Base-by-base conservation (phyloP, 1,140 invertebrate genomes). In the Trichogramma pretiosum region DNA sequence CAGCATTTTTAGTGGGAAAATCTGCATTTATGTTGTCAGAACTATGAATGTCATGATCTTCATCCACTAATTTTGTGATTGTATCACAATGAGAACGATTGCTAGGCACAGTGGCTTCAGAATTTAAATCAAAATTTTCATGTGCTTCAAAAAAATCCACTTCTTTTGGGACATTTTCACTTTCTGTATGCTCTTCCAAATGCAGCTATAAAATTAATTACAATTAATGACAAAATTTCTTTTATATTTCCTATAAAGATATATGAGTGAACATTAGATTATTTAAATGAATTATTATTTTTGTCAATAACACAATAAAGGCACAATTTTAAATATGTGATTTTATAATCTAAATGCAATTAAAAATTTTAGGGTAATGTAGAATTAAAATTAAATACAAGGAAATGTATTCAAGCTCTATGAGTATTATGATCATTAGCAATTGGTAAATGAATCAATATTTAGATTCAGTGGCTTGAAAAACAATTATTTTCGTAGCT, bases 141-240 rank as follows among this genome's bases (percentile, higher is more conserved):
- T 82, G 82, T 57, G 87, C 84, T 50, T 82, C 79, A 65, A 93
- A 93, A 65, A 93, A 93, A 64, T 93, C 88, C 8, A 82, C 70
- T 61, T 89, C 86, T 56, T 80, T 78, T 50, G 78, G 74, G 49
- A 70, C 72, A 50, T 71, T 66, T 3, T 50, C 40, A 3, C 50
- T 21, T 24, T 68, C 65, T 46, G 74, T 37, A 32, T 64, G 51
- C 14, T 75, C 67, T 23, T 82, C 78, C 64, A 84, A 61, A 59
- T 81, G 78, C 35, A 83, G 59, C 82, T 84, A 60, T 47, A 66
- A 60, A 56, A 55, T 17, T 28, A 30, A 36, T n/a, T 21, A 35
- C 17, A 51, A 36, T 19, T 34, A 35, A 42, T n/a, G n/a, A n/a
- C 38, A 37, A 35, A 52, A 36, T 51, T n/a, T n/a, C n/a, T n/a